These are phyloP conservation scores for Neomicropteryx cornuta DNA, from an alignment of 1,140 invertebrate species.

Conservation along the genomic window DNA sequence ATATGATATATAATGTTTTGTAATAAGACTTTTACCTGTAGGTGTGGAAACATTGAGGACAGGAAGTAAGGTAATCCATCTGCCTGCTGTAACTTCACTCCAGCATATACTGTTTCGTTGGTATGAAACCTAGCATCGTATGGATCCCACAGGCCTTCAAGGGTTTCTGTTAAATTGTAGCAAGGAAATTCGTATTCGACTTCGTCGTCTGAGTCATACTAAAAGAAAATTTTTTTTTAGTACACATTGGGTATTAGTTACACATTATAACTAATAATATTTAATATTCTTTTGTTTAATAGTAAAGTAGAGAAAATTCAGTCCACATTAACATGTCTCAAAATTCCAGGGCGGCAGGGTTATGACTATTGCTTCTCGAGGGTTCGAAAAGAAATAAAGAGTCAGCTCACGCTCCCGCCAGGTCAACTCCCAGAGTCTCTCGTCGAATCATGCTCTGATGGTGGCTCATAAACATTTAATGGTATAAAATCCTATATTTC, in stretches of 20 bases:
- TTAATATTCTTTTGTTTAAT: conserved; percentile 6
- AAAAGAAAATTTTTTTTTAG: conserved; percentile 14
- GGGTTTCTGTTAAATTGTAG: conserved; percentile 61
- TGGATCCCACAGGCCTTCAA: conserved; percentile 63
- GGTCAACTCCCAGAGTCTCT: no score
- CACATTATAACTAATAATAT: conserved; percentile 8
- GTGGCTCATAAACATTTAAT: no score
- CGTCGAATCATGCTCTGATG: no score
- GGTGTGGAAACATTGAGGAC: conserved; percentile 55
- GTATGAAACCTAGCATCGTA: conserved; percentile 44
- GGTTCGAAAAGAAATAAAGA: no score
- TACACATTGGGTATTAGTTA: no score
- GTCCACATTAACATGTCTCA: no score
- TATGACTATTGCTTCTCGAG: no score
- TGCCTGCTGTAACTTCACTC: conserved; percentile 47
- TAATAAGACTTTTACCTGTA: conserved; percentile 42
- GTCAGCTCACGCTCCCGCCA: no score
- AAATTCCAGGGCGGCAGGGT: no score
- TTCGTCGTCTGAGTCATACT: conserved; percentile 62
- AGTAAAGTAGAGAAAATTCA: no score
- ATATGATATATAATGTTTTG: background rate
- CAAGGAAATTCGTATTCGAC: conserved; percentile 76
- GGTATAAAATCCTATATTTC: no score
- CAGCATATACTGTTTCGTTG: conserved; percentile 51
- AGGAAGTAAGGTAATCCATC: conserved; percentile 49